Base-by-base conservation (phyloP, 2,797 vertebrate species). In the Pangasius macronema region DNA sequence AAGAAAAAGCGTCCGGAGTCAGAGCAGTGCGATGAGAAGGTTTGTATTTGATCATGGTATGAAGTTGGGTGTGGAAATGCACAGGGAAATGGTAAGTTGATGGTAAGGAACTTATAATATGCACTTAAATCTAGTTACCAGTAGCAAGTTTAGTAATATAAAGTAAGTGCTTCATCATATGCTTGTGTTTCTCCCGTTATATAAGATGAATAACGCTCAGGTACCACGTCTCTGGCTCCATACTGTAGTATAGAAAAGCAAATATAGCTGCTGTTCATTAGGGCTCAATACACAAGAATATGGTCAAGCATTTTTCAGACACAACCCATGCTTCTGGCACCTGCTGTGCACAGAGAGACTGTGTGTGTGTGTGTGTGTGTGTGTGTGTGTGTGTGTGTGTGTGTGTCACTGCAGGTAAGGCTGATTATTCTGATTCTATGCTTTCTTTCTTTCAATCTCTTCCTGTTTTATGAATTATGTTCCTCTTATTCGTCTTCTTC, bases 321-420 rank as follows among this genome's bases (percentile, higher is more conserved):
- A 30, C 42, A 30, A 33, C 16, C 9, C 18, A 83, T 67, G 59
- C 39, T 82, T 51, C 67, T 5, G n/a, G 63, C 63, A 36, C 24
- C n/a, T 68, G 46, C 24, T 68, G 7, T 33, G 63, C 63, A 51
- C 27, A 65, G 59, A 82, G 59, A 65, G 14, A 14, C 7, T 5
- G 51, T 33, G 77, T 79, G 57, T 82, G 36, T 36, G 30, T 59
- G 33, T 1, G 30, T 20, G 76, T 59, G 53, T 81, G 36, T 81
- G 79, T 55, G 76, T 55, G n/a, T 55, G 76, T 79, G 13, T 3
- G 36, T 27, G 7, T 53, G 77, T 79, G 57, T 63, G 57, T 27
- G 36, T 63, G 24, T 2, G 30, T 33, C 33, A 39, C 24, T 84
- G 83, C 92, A 96, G 95, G 95, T 96, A 96, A 96, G 95, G 93